phyloP scores from a whole-genome alignment of 2,888 invertebrate genomes.

The Pheosia tremula region DNA sequence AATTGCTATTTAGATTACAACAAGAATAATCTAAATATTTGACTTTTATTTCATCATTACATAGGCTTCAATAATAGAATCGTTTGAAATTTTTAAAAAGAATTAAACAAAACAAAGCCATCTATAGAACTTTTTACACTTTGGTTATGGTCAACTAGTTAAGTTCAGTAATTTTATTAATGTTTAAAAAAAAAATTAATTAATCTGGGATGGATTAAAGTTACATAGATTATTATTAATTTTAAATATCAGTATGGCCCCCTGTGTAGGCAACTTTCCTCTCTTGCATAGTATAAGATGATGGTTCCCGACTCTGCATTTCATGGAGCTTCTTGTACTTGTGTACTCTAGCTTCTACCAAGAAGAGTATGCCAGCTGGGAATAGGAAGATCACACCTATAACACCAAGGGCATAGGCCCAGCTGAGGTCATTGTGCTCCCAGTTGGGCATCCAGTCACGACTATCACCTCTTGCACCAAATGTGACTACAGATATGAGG shows the following conservation, averaged over 20 bases:
- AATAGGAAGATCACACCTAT: constrained; percentile 90
- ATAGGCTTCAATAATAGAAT: too few relatives aligned
- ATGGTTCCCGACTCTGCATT: constrained; percentile 87
- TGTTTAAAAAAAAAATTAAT: not conserved
- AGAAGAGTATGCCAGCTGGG: constrained; percentile 91
- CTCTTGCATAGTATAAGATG: constrained; percentile 88
- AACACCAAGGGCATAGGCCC: constrained; percentile 95
- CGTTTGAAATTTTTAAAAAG: too few relatives aligned
- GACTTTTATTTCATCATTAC: too few relatives aligned
- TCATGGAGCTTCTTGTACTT: constrained; percentile 89
- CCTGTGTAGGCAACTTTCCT: constrained; percentile 82
- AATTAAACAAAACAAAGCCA: too few relatives aligned
- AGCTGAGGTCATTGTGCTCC: constrained; percentile 97
- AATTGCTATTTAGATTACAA: too few relatives aligned
- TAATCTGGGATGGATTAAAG: constrained; percentile 27
- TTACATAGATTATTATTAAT: constrained; percentile 17
- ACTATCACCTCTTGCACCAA: constrained; percentile 95
- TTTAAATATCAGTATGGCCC: constrained; percentile 90
- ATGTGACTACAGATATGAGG: constrained; percentile 92
- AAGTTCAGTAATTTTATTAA: too few relatives aligned
- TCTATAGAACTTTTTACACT: too few relatives aligned
- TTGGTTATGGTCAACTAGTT: too few relatives aligned
- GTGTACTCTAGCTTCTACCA: constrained; percentile 92
- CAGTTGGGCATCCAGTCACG: constrained; percentile 98
- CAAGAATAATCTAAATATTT: too few relatives aligned